Evolutionary conservation across 2,113 vertebrate species (phyloP).

Genomic region (Pitta sordida): DNA sequence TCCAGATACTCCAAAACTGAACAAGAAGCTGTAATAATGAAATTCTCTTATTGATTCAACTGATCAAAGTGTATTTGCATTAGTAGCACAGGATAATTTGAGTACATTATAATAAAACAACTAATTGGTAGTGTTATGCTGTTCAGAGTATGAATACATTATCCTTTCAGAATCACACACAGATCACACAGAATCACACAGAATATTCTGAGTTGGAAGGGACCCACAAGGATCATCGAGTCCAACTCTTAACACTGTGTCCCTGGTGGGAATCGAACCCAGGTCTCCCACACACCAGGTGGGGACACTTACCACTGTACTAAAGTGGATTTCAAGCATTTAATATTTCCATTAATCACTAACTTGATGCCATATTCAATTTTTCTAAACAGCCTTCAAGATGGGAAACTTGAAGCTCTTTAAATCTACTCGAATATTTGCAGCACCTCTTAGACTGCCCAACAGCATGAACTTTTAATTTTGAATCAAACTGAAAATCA

Average conservation of each 20-base stretch:
- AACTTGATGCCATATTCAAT: constrained; percentile 15
- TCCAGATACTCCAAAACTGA: constrained; percentile 53
- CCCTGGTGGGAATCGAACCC: too few relatives aligned
- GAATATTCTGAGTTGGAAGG: too few relatives aligned
- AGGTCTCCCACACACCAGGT: too few relatives aligned
- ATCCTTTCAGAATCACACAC: too few relatives aligned
- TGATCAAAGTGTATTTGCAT: constrained; percentile 66
- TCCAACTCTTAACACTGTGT: too few relatives aligned
- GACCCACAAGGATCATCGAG: too few relatives aligned
- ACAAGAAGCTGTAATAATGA: constrained; percentile 59
- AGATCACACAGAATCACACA: too few relatives aligned
- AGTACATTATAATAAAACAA: constrained; percentile 54
- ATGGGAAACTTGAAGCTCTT: constrained; percentile 10
- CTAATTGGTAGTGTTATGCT: constrained; percentile 48
- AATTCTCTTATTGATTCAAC: constrained; percentile 60
- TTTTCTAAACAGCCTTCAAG: constrained; percentile 33
- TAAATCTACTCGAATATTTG: constrained; percentile 31
- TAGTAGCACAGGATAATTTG: constrained; percentile 54
- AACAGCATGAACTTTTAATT: constrained; percentile 32
- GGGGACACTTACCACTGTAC: too few relatives aligned
- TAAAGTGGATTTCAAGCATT: too few relatives aligned
- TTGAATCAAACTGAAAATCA: constrained; percentile 29
- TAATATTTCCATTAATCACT: constrained; percentile 62
- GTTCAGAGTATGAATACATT: constrained; percentile 57
- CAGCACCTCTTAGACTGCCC: constrained; percentile 5